Evolutionary conservation across 2,797 vertebrate genomes (phyloP), one percentile per base, ranked within the genome.

Genomic region (Tapera naevia): DNA sequence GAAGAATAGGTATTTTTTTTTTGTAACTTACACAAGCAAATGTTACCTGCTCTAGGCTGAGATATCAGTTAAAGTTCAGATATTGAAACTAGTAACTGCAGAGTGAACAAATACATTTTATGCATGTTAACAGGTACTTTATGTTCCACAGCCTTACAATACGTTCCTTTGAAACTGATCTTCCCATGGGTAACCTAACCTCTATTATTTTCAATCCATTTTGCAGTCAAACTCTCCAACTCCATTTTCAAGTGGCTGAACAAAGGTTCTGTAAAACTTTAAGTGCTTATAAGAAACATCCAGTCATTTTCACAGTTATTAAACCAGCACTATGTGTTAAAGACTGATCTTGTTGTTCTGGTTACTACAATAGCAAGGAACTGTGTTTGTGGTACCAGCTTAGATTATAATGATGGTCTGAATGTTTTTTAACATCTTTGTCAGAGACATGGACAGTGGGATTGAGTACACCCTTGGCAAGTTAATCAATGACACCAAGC

Each of bases 301-400:
- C 2, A 3, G 41, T 41, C 7, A 54, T 92, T 91, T 96, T 95
- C 37, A 86, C 13, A 13, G 53, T 41, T 89, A 25, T 61, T 71
- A 91, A 93, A 92, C 58, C 74, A 97, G 88, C 43, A 65, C 61
- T 60, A 87, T 85, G 46, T 23, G 65, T 91, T 78, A 50, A 72
- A 92, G 95, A 56, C 67, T 75, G 56, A 60, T 89, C 30, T 71
- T 86, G 74, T 88, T 89, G 10, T 82, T 86, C 64, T 73, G 66
- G 25, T 93, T 94, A 80, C 64, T 94, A 83, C 54, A 94, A 91
- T 32, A 96, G 60, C 32, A 78, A 89, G 61, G 84, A 95, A 85
- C 32, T 87, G n/a, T 56, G 39, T 81, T 72, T 92, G 51, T 74
- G 81, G 81, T 89, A 86, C 83, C 67, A 94, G 75, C 60, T 88